Base-by-base conservation (phyloP, 2,888 invertebrate genomes). In the Meloe dianella region DNA sequence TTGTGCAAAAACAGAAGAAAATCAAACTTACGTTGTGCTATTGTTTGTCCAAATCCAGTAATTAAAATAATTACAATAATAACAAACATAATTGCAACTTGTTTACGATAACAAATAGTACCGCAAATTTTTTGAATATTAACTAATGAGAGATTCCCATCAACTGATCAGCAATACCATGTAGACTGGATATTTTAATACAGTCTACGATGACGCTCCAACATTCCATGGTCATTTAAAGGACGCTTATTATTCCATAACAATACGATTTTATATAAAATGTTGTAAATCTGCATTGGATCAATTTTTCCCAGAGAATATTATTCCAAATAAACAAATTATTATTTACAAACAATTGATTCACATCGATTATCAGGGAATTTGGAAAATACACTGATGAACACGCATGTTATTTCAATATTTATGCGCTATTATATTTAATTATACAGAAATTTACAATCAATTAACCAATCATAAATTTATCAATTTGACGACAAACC, bases 161-260 rank as follows among this genome's bases (percentile, higher is more conserved):
- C 60, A 57, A 67, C 67, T 64, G 64, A 59, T 35, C 59, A 61
- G 14, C 20, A 64, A 60, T 51, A 47, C 47, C 54, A 58, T 67
- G 64, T 38, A 54, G 65, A 61, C 61, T 65, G 64, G 62, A 62
- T 67, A 67, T 67, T 67, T 67, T 57, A 67, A 60, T 59, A 64
- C 61, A 63, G 63, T 64, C 64, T 56, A n/a, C 51, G 61, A 47
- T 66, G 69, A 69, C 69, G 69, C 66, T 65, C 58, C 63, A 63
- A 27, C 57, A 20, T 63, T 57, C 60, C 69, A 69, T 59, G 69
- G 69, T 59, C 69, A 66, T 29, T 41, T 22, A 51, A 58, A 64
- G 69, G 47, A 47, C 47, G 47, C 9, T 20, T 20, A 47, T 47
- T 20, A 20, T 47, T n/a, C 17, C 17, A 41, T 41, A 41, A 41